These are phyloP conservation scores for Drosophila saltans DNA, from an alignment of 1,140 invertebrate genomes.

Conservation along the genomic window DNA sequence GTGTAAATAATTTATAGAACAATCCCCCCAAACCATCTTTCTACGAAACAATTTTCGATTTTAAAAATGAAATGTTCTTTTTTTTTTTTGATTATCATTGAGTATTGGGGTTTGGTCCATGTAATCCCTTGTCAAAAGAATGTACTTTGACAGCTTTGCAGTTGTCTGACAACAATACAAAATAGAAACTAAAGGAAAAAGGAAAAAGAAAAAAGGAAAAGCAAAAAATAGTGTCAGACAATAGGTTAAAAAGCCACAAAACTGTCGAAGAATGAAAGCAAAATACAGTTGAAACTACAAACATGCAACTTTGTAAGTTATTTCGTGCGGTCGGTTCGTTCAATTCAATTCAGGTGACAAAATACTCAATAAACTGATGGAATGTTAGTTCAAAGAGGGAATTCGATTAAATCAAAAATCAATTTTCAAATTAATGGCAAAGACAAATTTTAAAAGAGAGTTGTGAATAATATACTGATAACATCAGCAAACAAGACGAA, in stretches of 20 bases:
- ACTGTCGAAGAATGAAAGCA: conserved; percentile 22
- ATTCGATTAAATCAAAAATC: no score
- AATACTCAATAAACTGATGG: not conserved
- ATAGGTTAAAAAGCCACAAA: conserved; percentile 11
- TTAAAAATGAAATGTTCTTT: not conserved
- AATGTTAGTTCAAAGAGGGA: not conserved
- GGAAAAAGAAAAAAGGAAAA: conserved; percentile 25
- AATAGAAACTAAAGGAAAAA: conserved; percentile 7
- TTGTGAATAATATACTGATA: no score
- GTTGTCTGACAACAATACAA: conserved; percentile 50
- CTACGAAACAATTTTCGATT: conserved; percentile 3
- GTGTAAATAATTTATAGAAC: conserved; percentile 20
- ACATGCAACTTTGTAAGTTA: not conserved
- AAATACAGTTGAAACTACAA: conserved; percentile 3
- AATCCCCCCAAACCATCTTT: not conserved
- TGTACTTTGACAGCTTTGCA: conserved; percentile 51
- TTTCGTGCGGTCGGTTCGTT: not conserved
- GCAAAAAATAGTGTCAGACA: conserved; percentile 8
- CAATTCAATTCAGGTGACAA: not conserved
- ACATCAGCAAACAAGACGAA: no score
- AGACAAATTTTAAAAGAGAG: no score
- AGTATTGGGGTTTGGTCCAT: conserved; percentile 35
- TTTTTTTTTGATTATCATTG: conserved; percentile 28
- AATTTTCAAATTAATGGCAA: no score
- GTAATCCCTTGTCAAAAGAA: conserved; percentile 49